phyloP scores from a whole-genome alignment of 2,888 invertebrate genomes.

The Sclerodermus sp. region DNA sequence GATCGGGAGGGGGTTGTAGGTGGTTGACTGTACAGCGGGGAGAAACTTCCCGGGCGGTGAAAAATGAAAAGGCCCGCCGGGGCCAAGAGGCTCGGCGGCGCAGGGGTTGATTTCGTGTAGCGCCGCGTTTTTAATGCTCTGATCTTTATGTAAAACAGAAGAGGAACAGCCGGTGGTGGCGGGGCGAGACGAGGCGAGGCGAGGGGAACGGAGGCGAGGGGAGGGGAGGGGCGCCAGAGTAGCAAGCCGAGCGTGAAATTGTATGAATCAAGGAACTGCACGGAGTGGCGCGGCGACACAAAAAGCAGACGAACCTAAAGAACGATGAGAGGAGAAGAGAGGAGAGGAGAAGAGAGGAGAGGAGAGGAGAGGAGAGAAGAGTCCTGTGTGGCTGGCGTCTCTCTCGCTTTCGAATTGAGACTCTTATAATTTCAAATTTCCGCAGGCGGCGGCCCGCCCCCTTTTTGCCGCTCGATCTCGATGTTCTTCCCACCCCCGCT shows the following conservation, averaged over 20 bases:
- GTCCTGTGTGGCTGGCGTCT: no score
- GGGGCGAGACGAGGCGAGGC: constrained; percentile 13
- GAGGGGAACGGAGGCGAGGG: constrained; percentile 13
- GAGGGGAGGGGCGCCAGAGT: constrained; percentile 18
- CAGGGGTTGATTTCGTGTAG: constrained; percentile 42
- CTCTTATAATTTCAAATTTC: constrained; percentile 49
- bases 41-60: constrained; percentile 7
- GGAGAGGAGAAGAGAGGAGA: no score
- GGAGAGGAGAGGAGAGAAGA: no score
- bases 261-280: constrained; percentile 52
- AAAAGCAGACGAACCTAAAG: constrained; percentile 27
- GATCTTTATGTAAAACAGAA: constrained; percentile 58
- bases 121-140: constrained; percentile 57
- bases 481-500: background rate
- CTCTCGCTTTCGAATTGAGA: constrained; percentile 19
- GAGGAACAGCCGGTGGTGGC: constrained; percentile 6
- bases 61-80: constrained; percentile 18
- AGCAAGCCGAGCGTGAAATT: constrained; percentile 51
- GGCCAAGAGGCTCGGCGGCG: constrained; percentile 11
- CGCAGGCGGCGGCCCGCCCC: constrained; percentile 21
- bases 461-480: constrained; percentile 6
- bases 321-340: background rate
- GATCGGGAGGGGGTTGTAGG: constrained; percentile 12
- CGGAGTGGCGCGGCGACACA: constrained; percentile 38
- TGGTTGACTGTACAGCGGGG: constrained; percentile 5